Conservation (phyloP, 2,888 invertebrate species). For the Epirrhoe tristata region DNA sequence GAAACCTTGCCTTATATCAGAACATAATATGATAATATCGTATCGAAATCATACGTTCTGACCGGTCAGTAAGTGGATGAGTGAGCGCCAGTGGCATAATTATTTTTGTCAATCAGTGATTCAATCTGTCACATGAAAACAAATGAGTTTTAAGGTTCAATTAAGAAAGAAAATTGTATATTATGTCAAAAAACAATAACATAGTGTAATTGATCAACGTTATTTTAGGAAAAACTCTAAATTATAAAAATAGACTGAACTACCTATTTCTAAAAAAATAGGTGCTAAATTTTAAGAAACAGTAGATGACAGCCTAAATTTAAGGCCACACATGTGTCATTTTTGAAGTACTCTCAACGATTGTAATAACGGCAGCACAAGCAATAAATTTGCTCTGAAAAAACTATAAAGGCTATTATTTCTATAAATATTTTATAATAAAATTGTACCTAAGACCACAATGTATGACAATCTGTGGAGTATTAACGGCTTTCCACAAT, state of each 20-base stretch:
- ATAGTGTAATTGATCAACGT: too few species aligned
- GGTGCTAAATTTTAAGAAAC: constrained; percentile 11
- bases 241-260: neutral
- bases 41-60: too few species aligned
- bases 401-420: constrained; percentile 23
- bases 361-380: constrained; percentile 18
- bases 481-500: constrained; percentile 10
- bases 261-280: neutral
- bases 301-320: constrained; percentile 28
- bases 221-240: neutral
- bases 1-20: constrained; percentile 1
- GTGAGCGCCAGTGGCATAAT: too few species aligned
- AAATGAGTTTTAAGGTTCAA: too few species aligned
- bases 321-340: constrained; percentile 12
- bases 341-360: constrained; percentile 21
- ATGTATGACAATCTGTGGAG: constrained; percentile 6
- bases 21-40: too few species aligned
- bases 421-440: constrained; percentile 23
- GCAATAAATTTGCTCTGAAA: constrained; percentile 25
- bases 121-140: too few species aligned
- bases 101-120: too few species aligned
- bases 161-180: too few species aligned
- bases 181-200: too few species aligned
- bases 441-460: constrained; percentile 14
- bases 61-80: too few species aligned